Evolutionary conservation across 1,140 invertebrate species (phyloP), one percentile per base, ranked within the genome.

Genomic region (Dreissena polymorpha): DNA sequence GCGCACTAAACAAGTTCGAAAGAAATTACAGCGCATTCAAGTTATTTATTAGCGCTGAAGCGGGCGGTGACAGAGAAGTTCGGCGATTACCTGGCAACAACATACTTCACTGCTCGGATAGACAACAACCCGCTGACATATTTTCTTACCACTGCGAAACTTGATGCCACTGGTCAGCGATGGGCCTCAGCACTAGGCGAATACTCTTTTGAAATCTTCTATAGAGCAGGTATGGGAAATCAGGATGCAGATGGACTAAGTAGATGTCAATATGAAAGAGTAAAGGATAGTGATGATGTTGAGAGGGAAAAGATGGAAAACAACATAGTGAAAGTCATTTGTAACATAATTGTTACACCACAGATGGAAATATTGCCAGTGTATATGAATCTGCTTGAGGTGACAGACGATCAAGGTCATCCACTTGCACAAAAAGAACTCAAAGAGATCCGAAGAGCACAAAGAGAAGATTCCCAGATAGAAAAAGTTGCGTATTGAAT

Each of bases 131-230:
- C 78, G n/a, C n/a, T n/a, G n/a, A n/a, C n/a, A n/a, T n/a, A n/a
- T n/a, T n/a, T n/a, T 25, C 29, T 81, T 13, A 77, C 67, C 25
- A 76, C 67, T 29, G 80, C 85, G 0, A 82, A 82, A 39, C 50
- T 86, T 1, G 85, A 86, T 78, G 82, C 81, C 16, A 84, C 86
- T 12, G 64, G 77, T 18, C 86, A 87, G 50, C 16, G 85, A 49
- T 86, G 85, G 85, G 65, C 85, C 50, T 50, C 81, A 53, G 49
- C 67, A 14, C 65, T 86, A n/a, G 49, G 79, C 7, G 21, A n/a
- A 10, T 87, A 68, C 53, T 25, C 55, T 72, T n/a, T n/a, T n/a
- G n/a, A n/a, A n/a, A n/a, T n/a, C n/a, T n/a, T n/a, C n/a, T n/a
- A n/a, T n/a, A n/a, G 60, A 16, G 49, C 76, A 23, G 86, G 75